Conservation (phyloP, 2,797 vertebrate genomes). For the Lutjanus campechanus region DNA sequence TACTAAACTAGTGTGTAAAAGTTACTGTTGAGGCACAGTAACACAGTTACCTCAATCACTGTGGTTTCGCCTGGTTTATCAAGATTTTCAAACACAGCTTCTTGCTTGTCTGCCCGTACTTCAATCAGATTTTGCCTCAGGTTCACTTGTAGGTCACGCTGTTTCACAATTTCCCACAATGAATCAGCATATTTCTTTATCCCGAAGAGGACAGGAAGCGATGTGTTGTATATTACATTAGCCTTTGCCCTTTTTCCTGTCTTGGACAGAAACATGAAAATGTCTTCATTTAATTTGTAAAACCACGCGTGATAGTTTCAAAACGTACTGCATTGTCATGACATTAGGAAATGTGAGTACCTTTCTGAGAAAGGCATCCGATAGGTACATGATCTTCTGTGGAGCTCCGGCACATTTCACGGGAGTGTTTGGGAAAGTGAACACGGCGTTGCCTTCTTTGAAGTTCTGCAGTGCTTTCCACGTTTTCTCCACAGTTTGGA, state of each 20-base stretch:
- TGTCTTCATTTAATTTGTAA: not conserved
- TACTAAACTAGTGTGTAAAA: not conserved
- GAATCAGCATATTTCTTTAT: constrained; percentile 95
- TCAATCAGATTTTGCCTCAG: constrained; percentile 92
- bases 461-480: constrained; percentile 96
- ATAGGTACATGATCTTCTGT: constrained; percentile 98
- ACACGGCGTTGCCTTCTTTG: constrained; percentile 94
- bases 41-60: constrained; percentile 86
- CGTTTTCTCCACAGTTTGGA: constrained; percentile 94
- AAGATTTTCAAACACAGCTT: constrained; percentile 96
- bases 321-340: not conserved
- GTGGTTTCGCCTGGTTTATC: constrained; percentile 91
- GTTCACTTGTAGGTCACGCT: constrained; percentile 90
- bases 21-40: not conserved
- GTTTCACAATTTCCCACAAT: constrained; percentile 90
- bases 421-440: constrained; percentile 94
- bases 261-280: constrained; percentile 74
- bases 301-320: not conserved
- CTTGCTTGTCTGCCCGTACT: constrained; percentile 92
- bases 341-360: constrained; percentile 73
- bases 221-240: constrained; percentile 94
- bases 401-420: constrained; percentile 97
- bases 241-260: constrained; percentile 92
- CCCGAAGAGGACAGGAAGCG: constrained; percentile 92
- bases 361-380: constrained; percentile 93